Evolutionary conservation across 2,888 invertebrate species (phyloP), one percentile per base, ranked within the genome.

Genomic region (Diplazon laetatorius): DNA sequence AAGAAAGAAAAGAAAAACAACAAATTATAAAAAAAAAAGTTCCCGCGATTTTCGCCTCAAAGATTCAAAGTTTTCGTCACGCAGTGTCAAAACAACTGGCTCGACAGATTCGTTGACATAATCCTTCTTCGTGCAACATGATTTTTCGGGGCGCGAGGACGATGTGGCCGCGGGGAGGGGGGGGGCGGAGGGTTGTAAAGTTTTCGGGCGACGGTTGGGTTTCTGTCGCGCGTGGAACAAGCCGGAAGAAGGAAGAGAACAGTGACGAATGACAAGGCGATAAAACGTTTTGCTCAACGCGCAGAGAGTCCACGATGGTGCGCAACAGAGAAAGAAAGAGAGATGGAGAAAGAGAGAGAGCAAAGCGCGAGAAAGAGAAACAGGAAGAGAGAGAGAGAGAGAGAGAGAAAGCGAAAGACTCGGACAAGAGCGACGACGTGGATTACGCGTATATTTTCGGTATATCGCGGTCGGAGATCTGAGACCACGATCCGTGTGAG

Each of bases 261-360:
- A 52, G 55, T 14, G 62, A 44, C 59, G 52, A 69, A 37, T 62
- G 60, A 70, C 46, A 48, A 75, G 59, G 68, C 80, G 83, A 82
- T 84, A 83, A 82, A 83, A 82, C 80, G 80, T 80, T 80, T 83
- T 80, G 76, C 75, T 70, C 55, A 62, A 63, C 76, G 68, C 75
- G 75, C 55, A 66, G n/a, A n/a, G n/a, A n/a, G n/a, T n/a, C n/a
- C n/a, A n/a, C n/a, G n/a, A n/a, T n/a, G n/a, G n/a, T n/a, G n/a
- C n/a, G n/a, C n/a, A n/a, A n/a, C n/a, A n/a, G n/a, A n/a, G n/a
- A n/a, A n/a, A n/a, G n/a, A n/a, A n/a, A n/a, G n/a, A n/a, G n/a
- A n/a, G n/a, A n/a, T n/a, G n/a, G n/a, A n/a, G n/a, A n/a, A n/a
- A n/a, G n/a, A n/a, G n/a, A n/a, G n/a, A n/a, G n/a, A n/a, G n/a